A percentile compares a stretch with the other conserved stretches of the same genome.
Evolutionary conservation across 2,888 invertebrate species (phyloP).

Genomic region (Aromia moschata): DNA sequence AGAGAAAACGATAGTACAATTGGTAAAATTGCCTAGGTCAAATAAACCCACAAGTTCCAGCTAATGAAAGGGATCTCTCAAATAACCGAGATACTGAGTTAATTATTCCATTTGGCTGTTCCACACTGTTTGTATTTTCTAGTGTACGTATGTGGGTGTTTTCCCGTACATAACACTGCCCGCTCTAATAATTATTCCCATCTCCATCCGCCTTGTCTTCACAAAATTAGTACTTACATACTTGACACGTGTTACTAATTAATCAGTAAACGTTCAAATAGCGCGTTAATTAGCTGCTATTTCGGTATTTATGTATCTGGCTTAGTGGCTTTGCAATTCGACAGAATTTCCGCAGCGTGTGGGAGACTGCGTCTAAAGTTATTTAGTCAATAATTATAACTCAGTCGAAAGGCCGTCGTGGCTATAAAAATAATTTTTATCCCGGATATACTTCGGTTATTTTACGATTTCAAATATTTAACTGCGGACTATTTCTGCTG

Average conservation of each 20-base stretch:
- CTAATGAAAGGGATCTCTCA: no score
- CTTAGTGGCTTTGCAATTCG: slow-evolving; percentile 12
- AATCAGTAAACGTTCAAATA: slow-evolving; percentile 41
- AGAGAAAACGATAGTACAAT: no score
- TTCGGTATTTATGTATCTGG: slow-evolving; percentile 12
- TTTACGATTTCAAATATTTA: no score
- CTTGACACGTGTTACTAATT: slow-evolving; percentile 43
- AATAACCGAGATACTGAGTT: no score
- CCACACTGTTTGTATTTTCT: no score
- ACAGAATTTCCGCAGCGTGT: not conserved
- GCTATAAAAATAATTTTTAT: not conserved
- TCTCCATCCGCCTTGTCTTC: slow-evolving; percentile 26
- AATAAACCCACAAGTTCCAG: no score
- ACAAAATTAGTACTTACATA: slow-evolving; percentile 35
- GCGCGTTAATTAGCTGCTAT: slow-evolving; percentile 35
- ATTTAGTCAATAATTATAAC: not conserved
- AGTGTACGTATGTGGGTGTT: no score
- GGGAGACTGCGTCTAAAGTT: not conserved
- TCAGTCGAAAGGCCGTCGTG: not conserved
- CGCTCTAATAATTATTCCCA: slow-evolving; percentile 33
- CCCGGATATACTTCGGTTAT: not conserved
- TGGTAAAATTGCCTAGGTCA: no score
- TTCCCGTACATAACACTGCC: no score
- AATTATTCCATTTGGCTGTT: no score
- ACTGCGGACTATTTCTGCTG: no score